These are phyloP conservation scores for Oryzias sinensis DNA, from an alignment of 2,797 vertebrate species.

Conservation along the genomic window DNA sequence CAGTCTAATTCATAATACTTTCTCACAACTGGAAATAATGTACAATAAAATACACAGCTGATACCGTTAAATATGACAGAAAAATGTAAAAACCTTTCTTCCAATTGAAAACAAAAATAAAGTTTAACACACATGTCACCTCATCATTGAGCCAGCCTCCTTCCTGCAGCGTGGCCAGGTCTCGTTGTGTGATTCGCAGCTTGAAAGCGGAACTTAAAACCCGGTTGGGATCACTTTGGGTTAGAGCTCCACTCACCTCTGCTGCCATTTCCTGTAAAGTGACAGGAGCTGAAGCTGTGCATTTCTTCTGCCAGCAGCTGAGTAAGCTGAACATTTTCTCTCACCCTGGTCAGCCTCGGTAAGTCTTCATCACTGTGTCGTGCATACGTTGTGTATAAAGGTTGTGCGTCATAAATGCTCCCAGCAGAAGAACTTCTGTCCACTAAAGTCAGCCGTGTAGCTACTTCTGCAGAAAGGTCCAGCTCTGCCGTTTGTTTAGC, in stretches of 20 bases:
- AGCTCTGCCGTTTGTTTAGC: conserved; percentile 68
- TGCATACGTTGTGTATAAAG: conserved; percentile 44
- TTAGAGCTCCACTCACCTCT: conserved; percentile 81
- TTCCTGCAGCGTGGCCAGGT: conserved; percentile 85
- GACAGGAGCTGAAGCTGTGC: neutral
- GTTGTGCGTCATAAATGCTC: conserved; percentile 35
- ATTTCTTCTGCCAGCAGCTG: neutral
- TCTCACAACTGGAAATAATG: too few species aligned
- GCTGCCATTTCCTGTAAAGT: conserved; percentile 84
- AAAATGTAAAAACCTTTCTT: too few species aligned
- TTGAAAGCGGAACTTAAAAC: conserved; percentile 90
- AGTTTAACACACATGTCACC: conserved; percentile 60
- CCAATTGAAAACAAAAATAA: too few species aligned
- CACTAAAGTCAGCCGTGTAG: conserved; percentile 77
- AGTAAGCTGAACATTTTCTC: neutral
- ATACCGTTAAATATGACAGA: too few species aligned
- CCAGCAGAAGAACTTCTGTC: conserved; percentile 63
- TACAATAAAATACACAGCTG: too few species aligned
- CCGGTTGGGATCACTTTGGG: conserved; percentile 77
- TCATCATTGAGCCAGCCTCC: conserved; percentile 91
- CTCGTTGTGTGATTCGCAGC: conserved; percentile 86
- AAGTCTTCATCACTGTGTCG: conserved; percentile 73
- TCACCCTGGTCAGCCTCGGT: conserved; percentile 84
- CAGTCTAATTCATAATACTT: too few species aligned
- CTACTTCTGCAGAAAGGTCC: conserved; percentile 78